Evolutionary conservation across 1,140 invertebrate species (phyloP).

Genomic region (Schlechtendalia chinensis): DNA sequence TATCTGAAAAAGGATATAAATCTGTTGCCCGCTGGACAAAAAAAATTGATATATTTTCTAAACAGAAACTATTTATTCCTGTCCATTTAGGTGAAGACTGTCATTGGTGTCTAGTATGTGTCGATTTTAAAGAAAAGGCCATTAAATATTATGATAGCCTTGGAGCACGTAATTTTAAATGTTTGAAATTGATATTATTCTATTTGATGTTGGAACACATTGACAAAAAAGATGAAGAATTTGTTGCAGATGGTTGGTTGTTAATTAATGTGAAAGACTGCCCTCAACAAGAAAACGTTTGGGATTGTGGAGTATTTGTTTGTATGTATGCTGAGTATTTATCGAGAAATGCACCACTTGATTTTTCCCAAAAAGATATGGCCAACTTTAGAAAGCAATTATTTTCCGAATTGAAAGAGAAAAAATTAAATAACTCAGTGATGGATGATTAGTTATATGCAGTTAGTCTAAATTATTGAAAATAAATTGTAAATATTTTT

Average conservation of each 20-base stretch:
- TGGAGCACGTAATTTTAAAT: slow-evolving; percentile 74
- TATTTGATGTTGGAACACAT: slow-evolving; percentile 82
- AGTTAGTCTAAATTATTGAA: no score
- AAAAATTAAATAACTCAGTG: slow-evolving; percentile 2
- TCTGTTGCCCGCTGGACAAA: slow-evolving; percentile 46
- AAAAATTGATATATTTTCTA: slow-evolving; percentile 75
- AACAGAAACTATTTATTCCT: slow-evolving; percentile 83
- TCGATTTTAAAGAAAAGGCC: slow-evolving; percentile 75
- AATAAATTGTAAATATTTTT: no score
- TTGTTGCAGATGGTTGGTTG: slow-evolving; percentile 72
- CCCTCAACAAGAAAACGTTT: slow-evolving; percentile 94
- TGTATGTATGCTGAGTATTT: slow-evolving; percentile 94
- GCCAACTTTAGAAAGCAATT: slow-evolving; percentile 88
- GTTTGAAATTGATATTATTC: slow-evolving; percentile 66
- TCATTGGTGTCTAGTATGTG: slow-evolving; percentile 95
- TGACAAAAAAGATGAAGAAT: slow-evolving; percentile 79
- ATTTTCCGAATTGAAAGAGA: slow-evolving; percentile 79
- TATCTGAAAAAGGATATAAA: slow-evolving; percentile 17
- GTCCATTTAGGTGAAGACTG: slow-evolving; percentile 78
- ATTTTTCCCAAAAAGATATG: slow-evolving; percentile 85
- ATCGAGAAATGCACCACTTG: slow-evolving; percentile 72
- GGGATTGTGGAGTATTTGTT: slow-evolving; percentile 96
- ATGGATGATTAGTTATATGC: no score
- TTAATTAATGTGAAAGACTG: slow-evolving; percentile 53
- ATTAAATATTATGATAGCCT: slow-evolving; percentile 93